Percentiles rank a stretch among this genome's conserved stretches.
Conservation (phyloP, 2,888 invertebrate species). For the Polydrusus pterygomalis region DNA sequence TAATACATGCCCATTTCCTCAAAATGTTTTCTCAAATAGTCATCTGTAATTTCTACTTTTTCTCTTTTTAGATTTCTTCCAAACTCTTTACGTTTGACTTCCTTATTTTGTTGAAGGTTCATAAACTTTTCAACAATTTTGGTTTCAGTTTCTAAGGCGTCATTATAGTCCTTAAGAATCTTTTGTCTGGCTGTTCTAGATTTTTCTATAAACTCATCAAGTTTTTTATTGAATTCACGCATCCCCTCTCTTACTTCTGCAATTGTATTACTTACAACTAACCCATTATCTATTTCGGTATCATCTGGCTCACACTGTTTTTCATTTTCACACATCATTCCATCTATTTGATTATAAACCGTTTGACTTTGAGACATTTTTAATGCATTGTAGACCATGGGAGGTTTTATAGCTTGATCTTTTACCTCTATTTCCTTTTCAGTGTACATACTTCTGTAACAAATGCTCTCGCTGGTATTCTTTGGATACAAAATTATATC, state of each 20-base stretch:
- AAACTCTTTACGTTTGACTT: conserved; percentile 24
- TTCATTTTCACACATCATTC: conserved; percentile 39
- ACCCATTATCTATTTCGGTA: conserved; percentile 51
- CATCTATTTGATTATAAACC: conserved; percentile 58
- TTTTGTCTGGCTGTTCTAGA: conserved; percentile 56
- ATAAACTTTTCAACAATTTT: conserved; percentile 59
- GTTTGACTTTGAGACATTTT: conserved; percentile 60
- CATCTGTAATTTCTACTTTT: conserved; percentile 52
- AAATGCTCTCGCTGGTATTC: conserved; percentile 46
- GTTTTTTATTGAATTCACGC: conserved; percentile 59
- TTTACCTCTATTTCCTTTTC: conserved; percentile 46
- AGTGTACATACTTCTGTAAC: conserved; percentile 57
- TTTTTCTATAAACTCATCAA: conserved; percentile 60
- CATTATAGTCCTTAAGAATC: conserved; percentile 64
- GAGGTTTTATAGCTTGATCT: conserved; percentile 53
- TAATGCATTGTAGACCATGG: conserved; percentile 58
- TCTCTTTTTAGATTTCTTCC: conserved; percentile 31
- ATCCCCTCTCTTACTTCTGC: conserved; percentile 61
- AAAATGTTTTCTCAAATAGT: conserved; percentile 57
- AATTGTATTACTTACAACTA: conserved; percentile 60
- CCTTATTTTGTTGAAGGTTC: conserved; percentile 32
- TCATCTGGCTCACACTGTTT: conserved; percentile 5
- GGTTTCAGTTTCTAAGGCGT: conserved; percentile 62
- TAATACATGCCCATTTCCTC: conserved; percentile 60
- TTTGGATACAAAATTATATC: conserved; percentile 59